Evolutionary conservation across 2,113 vertebrate genomes (phyloP), one percentile per base, ranked within the genome.

Genomic region (Eidolon helvum): DNA sequence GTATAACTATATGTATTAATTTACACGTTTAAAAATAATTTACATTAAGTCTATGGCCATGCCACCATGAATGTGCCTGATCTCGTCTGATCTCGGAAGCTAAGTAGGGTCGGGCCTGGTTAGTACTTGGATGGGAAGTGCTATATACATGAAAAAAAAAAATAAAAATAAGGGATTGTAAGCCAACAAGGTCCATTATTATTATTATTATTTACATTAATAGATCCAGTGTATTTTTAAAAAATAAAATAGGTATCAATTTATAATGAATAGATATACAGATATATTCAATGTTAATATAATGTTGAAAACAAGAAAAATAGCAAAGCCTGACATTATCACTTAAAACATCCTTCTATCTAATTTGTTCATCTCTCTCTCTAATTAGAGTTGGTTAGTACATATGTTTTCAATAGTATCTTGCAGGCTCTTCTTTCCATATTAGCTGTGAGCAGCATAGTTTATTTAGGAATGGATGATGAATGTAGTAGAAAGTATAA

Each of bases 21-120:
- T 84, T 90, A 43, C 53, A 43, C 53, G n/a, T 33, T 92, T 87
- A 33, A 75, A 86, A 80, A 45, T 80, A n/a, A 87, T 92, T 85
- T 50, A 50, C 48, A 50, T 50, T 50, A 50, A 50, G 48, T 50
- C 48, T 50, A 50, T 12, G 2, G 6, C 48, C 15, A 50, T 50
- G 48, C 48, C 48, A 14, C 2, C 48, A 11, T 50, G 48, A 50
- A 50, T 12, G 15, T 14, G 12, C 2, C 48, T 2, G 48, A 50
- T 50, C 48, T 12, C 48, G 15, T 50, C 12, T 50, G 12, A 50
- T 50, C 48, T 50, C 12, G 12, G 12, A 50, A 50, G 48, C 48
- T 50, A 50, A 50, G 48, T 12, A 50, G 11, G 12, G 12, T 50
- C 48, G 48, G 48, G 48, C 11, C 48, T 50, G 48, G 48, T 50